Evolutionary conservation across 2,888 invertebrate species (phyloP), one percentile per base, ranked within the genome.

Genomic region (Temnothorax rugatulus): DNA sequence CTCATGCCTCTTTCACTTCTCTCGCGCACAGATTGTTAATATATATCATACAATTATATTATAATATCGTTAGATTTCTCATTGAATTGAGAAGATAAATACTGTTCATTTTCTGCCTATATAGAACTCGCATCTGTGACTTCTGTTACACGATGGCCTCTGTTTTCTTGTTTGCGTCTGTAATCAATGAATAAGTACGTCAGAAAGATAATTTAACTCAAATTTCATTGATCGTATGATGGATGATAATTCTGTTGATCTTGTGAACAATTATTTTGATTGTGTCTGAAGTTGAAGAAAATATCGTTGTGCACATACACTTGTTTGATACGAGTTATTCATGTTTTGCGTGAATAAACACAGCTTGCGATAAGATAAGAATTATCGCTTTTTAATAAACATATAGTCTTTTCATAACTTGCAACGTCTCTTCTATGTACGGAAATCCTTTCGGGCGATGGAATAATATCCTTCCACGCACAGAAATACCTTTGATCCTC

Each of bases 371-470:
- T 25, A 38, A 38, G 50, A 18, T 38, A 69, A 5, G 9, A 38
- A 64, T 64, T 50, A 64, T 13, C 41, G 57, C 29, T 74, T 61
- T 52, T 5, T 66, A 50, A 47, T 61, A 61, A 75, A 75, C 7
- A n/a, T 75, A 34, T 15, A 63, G 3, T 38, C 25, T 38, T 76
- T 75, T 75, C 1, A 3, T 66, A 76, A 64, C 2, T 34, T 64
- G 21, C 3, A 47, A 4, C 21, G 38, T 52, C 15, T 52, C 15
- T 25, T 13, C 25, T 54, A 25, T 5, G 34, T 34, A 34, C 29
- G 29, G 47, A 73, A 57, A 21, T 47, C 9, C 29, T 75, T n/a
- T n/a, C 5, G 0, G 8, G 4, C n/a, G 4, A 44, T 15, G n/a
- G 15, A 0, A 7, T 41, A 21, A 59, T 63, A 18, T 54, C 8